Base-by-base conservation (phyloP, 2,797 vertebrate genomes). In the Poeciliopsis turneri region DNA sequence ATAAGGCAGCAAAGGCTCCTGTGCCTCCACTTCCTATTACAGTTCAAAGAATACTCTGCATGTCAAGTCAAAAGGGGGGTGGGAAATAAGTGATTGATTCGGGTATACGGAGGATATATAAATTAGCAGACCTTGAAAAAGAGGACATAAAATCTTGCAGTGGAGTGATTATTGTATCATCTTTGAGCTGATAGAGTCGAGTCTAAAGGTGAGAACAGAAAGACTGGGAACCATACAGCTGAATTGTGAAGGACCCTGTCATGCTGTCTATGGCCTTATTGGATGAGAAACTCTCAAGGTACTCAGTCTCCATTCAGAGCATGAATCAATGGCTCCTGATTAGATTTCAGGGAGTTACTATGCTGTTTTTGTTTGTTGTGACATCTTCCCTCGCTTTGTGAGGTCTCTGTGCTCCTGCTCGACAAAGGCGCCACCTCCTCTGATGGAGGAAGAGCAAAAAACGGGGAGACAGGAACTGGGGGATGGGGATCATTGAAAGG, bases 321-420 rank as follows among this genome's bases (percentile, higher is more conserved):
- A 86, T 92, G 92, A 94, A 94, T 95, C 93, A 94, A 94, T 94
- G 92, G 87, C 84, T 89, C 88, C 91, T 94, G 93, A 94, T 95
- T 94, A 93, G 93, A 93, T 95, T 94, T 94, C 72, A 82, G 88
- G 89, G 91, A 92, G 91, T 91, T 94, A 92, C 92, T 92, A 90
- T 92, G 88, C 89, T 93, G 92, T 93, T 94, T 95, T 94, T 94
- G 93, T 94, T 95, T 95, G 93, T 94, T 94, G 92, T 94, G 93
- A 95, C 93, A 95, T 94, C 91, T 90, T 92, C 83, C 85, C 91
- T 91, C 74, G 87, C 92, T 93, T 93, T 92, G 91, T 94, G 92
- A 92, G 89, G 90, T 93, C 91, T 93, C 85, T 39, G 72, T 85
- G 90, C 93, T 92, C 92, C 89, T 84, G 85, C 83, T 87, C 89